Base-by-base conservation (phyloP, 2,888 invertebrate genomes). In the Epistrophe grossulariae region DNA sequence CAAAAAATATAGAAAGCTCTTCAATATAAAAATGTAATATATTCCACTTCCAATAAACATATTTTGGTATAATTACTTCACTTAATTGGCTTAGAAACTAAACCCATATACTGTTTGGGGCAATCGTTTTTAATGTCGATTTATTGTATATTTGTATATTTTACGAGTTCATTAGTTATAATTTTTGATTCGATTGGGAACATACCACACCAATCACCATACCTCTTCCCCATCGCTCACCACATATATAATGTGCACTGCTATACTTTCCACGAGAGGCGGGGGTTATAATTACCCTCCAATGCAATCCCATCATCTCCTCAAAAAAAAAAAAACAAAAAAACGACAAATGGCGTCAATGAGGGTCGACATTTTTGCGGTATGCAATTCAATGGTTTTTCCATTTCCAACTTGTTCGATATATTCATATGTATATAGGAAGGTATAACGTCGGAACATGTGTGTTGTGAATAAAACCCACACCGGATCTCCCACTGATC, bases 101-200 rank as follows among this genome's bases (percentile, higher is more conserved):
- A 4, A 15, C 6, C 5, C 45, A n/a, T 24, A n/a, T 45, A 2
- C n/a, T n/a, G n/a, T n/a, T n/a, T n/a, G 0, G n/a, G 31, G 10
- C 10, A 45, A 64, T 60, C 40, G 15, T 60, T 60, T 40, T 60
- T 60, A 64, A 71, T 68, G 76, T 66, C 84, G 76, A 81, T 68
- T 85, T 52, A 66, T 24, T 24, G 24, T 78, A 48, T 59, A 31
- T 64, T 64, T 64, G 71, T 66, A 81, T 77, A 68, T 76, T 79
- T 87, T 74, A 87, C 77, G 79, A 72, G 72, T 85, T 83, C 87
- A 84, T 88, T 80, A 88, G 84, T 88, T 88, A 80, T 84, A 79
- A 88, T 84, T 84, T 88, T 79, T 79, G 88, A 88, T 80, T 80
- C 77, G 88, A 84, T 88, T 80, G 40, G 64, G 71, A 50, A 70